Conservation (phyloP, 2,113 vertebrate species). For the Myrmecophaga tridactyla region DNA sequence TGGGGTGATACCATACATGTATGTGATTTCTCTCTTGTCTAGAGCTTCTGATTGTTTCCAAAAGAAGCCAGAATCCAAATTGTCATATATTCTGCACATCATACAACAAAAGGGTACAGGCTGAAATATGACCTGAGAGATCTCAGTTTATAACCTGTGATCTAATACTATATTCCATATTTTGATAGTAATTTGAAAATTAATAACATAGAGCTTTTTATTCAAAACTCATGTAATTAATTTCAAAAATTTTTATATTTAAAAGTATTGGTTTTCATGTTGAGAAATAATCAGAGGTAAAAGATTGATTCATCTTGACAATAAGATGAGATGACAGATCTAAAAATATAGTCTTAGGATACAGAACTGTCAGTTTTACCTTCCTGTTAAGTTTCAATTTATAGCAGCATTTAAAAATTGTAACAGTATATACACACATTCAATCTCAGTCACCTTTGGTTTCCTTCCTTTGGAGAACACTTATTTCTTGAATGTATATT, state of each 20-base stretch:
- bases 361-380: background rate
- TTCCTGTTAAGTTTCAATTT: background rate
- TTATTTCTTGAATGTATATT: background rate
- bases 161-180: background rate
- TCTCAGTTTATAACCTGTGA: background rate
- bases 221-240: background rate
- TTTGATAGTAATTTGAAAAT: slow-evolving; percentile 17
- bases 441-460: background rate
- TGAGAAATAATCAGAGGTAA: background rate
- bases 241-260: background rate
- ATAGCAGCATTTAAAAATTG: background rate
- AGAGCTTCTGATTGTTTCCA: background rate
- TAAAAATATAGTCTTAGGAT: slow-evolving; percentile 35
- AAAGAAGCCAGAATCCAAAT: background rate
- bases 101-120: background rate
- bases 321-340: background rate
- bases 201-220: background rate
- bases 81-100: background rate
- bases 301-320: background rate
- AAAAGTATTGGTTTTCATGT: background rate
- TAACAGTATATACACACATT: background rate
- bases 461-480: background rate
- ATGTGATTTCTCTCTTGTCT: background rate
- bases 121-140: background rate
- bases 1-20: fast-evolving